A percentile compares a stretch with the other conserved stretches of the same genome.
Conservation (phyloP, 2,113 vertebrate species). For the Rhipidura dahli region DNA sequence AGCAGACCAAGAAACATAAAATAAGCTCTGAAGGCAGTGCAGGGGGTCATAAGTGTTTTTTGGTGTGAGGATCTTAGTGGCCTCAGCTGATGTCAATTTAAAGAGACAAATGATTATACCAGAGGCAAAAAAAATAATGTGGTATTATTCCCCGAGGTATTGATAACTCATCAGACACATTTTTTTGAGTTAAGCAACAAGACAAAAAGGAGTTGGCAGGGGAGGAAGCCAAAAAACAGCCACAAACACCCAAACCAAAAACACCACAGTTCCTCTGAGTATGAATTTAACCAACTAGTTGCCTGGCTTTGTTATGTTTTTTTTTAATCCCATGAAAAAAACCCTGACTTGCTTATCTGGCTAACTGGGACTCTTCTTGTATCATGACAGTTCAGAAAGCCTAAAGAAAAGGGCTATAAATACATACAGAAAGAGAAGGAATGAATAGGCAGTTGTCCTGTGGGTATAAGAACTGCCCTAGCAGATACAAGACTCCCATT, state of each 20-base stretch:
- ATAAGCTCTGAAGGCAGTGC: not conserved
- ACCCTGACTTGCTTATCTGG: conserved; percentile 9
- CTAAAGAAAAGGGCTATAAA: not conserved
- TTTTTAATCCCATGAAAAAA: not conserved
- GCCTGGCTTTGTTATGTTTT: not conserved
- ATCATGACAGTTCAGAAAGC: not conserved
- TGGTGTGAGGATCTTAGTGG: not conserved
- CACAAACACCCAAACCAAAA: not conserved
- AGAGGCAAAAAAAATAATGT: conserved; percentile 34
- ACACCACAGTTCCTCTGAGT: not conserved
- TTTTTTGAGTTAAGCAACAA: not conserved
- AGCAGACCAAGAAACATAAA: not conserved
- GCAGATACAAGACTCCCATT: conserved; percentile 44
- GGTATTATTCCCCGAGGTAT: not conserved
- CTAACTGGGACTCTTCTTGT: conserved; percentile 23
- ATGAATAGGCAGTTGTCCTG: not conserved
- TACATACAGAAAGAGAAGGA: not conserved
- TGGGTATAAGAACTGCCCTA: conserved; percentile 51
- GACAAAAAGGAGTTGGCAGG: not conserved
- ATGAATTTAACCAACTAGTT: not conserved
- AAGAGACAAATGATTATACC: conserved; percentile 38
- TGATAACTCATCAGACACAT: not conserved
- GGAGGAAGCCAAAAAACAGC: not conserved
- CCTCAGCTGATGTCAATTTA: conserved; percentile 32
- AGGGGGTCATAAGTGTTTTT: not conserved